phyloP scores from a whole-genome alignment of 2,113 vertebrate genomes.

The Seriola aureovittata region DNA sequence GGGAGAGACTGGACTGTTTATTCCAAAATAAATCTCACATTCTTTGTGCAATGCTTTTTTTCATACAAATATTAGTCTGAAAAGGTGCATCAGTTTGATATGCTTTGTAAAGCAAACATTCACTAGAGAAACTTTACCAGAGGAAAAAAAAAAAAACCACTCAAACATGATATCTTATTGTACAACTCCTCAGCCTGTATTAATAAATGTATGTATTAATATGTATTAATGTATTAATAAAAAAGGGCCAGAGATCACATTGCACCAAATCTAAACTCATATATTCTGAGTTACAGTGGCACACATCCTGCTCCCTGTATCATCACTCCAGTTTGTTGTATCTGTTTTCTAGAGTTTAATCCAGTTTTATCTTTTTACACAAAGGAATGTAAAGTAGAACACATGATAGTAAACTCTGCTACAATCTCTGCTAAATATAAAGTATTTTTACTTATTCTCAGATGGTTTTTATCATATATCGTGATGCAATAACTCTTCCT shows the following conservation, averaged over 20 bases:
- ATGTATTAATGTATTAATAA: too few relatives aligned
- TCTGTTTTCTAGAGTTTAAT: not conserved
- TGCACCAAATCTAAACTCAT: not conserved
- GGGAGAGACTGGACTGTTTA: constrained; percentile 54
- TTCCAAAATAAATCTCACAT: not conserved
- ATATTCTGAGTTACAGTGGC: too few relatives aligned
- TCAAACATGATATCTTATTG: not conserved
- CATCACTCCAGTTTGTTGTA: not conserved
- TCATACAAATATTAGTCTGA: not conserved
- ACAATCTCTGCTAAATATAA: not conserved
- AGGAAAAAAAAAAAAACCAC: not conserved
- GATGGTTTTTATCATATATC: not conserved
- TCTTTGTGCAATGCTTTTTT: not conserved
- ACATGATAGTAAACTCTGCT: not conserved
- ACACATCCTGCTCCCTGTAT: too few relatives aligned
- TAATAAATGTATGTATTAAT: too few relatives aligned
- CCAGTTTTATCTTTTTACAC: not conserved
- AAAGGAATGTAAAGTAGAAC: too few relatives aligned
- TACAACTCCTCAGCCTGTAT: not conserved
- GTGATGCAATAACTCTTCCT: too few relatives aligned
- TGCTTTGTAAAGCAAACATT: not conserved
- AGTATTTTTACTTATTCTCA: too few relatives aligned
- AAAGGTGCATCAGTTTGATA: too few relatives aligned
- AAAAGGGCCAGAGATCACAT: not conserved
- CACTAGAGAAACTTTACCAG: not conserved